Percentiles rank a stretch among this genome's conserved stretches.
Conservation (phyloP, 2,113 vertebrate genomes). For the Mirza zaza region DNA sequence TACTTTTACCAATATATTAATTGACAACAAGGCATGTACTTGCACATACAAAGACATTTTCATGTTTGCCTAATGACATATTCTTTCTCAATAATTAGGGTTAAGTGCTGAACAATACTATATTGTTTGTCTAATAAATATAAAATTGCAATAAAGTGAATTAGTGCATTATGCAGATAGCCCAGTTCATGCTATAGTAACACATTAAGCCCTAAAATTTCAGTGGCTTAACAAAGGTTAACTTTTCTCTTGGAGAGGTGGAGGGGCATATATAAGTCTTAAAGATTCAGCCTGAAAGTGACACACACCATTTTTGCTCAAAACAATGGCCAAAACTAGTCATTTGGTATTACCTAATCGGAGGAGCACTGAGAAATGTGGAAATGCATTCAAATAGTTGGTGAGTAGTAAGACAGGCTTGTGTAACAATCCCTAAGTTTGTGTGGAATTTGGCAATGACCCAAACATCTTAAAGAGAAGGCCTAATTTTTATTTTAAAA, state of each 20-base stretch:
- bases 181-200: neutral
- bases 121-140: neutral
- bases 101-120: neutral
- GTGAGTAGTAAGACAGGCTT: neutral
- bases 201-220: neutral
- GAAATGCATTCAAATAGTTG: neutral
- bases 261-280: neutral
- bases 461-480: neutral
- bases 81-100: neutral
- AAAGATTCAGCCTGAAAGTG: neutral
- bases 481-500: neutral
- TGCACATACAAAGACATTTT: neutral
- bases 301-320: neutral
- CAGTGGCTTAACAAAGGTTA: neutral
- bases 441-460: neutral
- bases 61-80: neutral
- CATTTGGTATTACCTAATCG: neutral
- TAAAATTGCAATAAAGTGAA: neutral
- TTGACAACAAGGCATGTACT: neutral
- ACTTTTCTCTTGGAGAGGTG: neutral
- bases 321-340: neutral
- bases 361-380: neutral
- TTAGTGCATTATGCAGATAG: neutral
- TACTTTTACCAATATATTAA: neutral
- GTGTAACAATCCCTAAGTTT: neutral